phyloP scores from a whole-genome alignment of 2,888 invertebrate genomes.

The Abscondita cerata region DNA sequence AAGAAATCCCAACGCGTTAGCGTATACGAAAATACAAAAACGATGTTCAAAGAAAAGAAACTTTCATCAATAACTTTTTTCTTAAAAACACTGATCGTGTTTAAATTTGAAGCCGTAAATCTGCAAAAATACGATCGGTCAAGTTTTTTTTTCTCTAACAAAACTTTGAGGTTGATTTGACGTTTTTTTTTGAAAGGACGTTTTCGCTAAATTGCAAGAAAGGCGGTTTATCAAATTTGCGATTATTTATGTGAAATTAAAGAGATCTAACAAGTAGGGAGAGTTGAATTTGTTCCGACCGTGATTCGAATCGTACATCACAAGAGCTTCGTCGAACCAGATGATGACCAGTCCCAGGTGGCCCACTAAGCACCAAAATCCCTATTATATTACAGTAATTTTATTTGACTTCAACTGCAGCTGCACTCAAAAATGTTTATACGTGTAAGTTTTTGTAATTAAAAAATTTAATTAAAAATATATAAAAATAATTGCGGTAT shows the following conservation, averaged over 20 bases:
- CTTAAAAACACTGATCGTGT: too few species aligned
- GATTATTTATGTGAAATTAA: slow-evolving; percentile 13
- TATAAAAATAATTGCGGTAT: slow-evolving; percentile 39
- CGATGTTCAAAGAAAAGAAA: too few species aligned
- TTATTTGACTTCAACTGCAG: slow-evolving; percentile 24
- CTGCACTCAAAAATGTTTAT: slow-evolving; percentile 14
- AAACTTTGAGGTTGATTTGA: too few species aligned
- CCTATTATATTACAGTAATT: slow-evolving; percentile 31
- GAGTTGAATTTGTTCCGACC: slow-evolving; percentile 30
- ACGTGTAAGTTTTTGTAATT: slow-evolving; percentile 2
- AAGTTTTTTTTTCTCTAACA: too few species aligned
- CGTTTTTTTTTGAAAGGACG: too few species aligned
- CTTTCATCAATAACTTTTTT: too few species aligned
- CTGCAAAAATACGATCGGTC: too few species aligned
- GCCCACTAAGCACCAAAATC: slow-evolving; percentile 35
- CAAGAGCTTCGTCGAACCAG: slow-evolving; percentile 38
- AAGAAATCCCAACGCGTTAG: too few species aligned
- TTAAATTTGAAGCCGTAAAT: too few species aligned
- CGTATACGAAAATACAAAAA: too few species aligned
- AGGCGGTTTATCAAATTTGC: not conserved
- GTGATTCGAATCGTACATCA: slow-evolving; percentile 37
- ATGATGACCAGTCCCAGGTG: slow-evolving; percentile 47
- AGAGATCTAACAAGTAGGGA: slow-evolving; percentile 1
- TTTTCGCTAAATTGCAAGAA: too few species aligned
- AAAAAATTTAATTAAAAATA: slow-evolving; percentile 23